phyloP scores from a whole-genome alignment of 1,140 invertebrate genomes.

The Sitophilus oryzae region DNA sequence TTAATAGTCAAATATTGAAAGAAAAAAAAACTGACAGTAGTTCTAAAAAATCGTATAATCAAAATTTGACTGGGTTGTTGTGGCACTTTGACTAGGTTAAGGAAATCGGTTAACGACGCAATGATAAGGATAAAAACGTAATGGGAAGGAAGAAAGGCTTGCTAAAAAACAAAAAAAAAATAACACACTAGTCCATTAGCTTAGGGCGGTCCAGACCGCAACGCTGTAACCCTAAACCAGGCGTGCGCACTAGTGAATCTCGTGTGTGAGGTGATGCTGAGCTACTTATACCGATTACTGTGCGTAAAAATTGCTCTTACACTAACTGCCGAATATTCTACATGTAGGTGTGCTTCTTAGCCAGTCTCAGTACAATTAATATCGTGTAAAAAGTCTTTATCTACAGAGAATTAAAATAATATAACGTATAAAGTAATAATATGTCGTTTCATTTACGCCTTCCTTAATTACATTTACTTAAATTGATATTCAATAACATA shows the following conservation, averaged over 20 bases:
- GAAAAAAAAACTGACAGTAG: constrained; percentile 1
- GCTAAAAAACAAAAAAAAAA: constrained; percentile 25
- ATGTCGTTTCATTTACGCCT: too few relatives aligned
- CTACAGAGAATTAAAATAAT: too few relatives aligned
- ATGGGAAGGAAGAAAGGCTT: constrained; percentile 9
- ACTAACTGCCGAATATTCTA: too few relatives aligned
- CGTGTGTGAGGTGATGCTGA: not conserved
- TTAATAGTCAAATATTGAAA: too few relatives aligned
- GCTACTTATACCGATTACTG: not conserved
- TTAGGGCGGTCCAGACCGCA: constrained; percentile 20
- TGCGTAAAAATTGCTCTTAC: too few relatives aligned
- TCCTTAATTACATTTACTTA: too few relatives aligned
- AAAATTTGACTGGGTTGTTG: constrained; percentile 19
- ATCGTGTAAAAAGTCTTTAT: too few relatives aligned
- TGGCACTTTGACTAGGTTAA: constrained; percentile 13
- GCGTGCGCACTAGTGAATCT: constrained; percentile 9
- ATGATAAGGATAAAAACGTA: constrained; percentile 7
- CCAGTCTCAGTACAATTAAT: too few relatives aligned
- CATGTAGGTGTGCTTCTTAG: too few relatives aligned
- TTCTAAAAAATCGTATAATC: constrained; percentile 11
- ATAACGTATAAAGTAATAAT: too few relatives aligned
- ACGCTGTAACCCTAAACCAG: constrained; percentile 14
- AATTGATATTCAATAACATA: too few relatives aligned
- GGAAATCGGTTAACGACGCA: not conserved
- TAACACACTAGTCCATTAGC: constrained; percentile 27